phyloP scores from a whole-genome alignment of 2,888 invertebrate species.

The Seira sanloemensis region DNA sequence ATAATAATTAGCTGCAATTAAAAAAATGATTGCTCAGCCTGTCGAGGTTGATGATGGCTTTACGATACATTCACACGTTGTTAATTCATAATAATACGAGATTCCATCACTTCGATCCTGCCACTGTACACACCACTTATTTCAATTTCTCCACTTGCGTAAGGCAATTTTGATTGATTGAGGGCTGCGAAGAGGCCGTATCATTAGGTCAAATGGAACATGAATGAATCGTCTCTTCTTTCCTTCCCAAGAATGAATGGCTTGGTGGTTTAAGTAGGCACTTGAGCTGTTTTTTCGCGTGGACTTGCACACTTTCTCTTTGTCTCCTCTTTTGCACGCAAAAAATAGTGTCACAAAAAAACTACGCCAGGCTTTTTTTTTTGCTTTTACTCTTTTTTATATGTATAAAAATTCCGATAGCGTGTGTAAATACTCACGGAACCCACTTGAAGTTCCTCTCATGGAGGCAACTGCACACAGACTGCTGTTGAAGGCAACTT shows the following conservation, averaged over 20 bases:
- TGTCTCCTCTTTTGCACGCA: too few relatives aligned
- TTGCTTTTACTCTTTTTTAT: background rate
- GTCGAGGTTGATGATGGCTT: slow-evolving; percentile 26
- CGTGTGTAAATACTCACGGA: background rate
- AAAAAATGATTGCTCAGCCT: slow-evolving; percentile 13
- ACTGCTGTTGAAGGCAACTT: slow-evolving; percentile 54
- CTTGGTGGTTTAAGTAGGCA: too few relatives aligned
- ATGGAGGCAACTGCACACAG: slow-evolving; percentile 49
- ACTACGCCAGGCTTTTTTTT: background rate
- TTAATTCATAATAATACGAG: slow-evolving; percentile 46
- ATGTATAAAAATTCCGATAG: too few relatives aligned
- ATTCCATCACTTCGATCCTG: too few relatives aligned
- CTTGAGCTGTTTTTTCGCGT: background rate
- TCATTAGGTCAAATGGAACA: slow-evolving; percentile 23
- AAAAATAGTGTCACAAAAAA: background rate
- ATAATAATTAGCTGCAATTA: slow-evolving; percentile 14
- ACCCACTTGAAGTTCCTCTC: slow-evolving; percentile 40
- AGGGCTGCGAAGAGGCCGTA: slow-evolving; percentile 32
- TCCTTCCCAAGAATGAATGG: slow-evolving; percentile 32
- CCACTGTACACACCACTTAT: slow-evolving; percentile 21
- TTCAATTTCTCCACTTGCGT: slow-evolving; percentile 25
- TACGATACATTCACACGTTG: slow-evolving; percentile 59
- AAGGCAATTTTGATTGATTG: slow-evolving; percentile 35
- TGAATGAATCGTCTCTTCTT: slow-evolving; percentile 26
- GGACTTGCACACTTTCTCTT: background rate